phyloP scores from a whole-genome alignment of 1,140 invertebrate genomes.

The Phenacoccus solenopsis region DNA sequence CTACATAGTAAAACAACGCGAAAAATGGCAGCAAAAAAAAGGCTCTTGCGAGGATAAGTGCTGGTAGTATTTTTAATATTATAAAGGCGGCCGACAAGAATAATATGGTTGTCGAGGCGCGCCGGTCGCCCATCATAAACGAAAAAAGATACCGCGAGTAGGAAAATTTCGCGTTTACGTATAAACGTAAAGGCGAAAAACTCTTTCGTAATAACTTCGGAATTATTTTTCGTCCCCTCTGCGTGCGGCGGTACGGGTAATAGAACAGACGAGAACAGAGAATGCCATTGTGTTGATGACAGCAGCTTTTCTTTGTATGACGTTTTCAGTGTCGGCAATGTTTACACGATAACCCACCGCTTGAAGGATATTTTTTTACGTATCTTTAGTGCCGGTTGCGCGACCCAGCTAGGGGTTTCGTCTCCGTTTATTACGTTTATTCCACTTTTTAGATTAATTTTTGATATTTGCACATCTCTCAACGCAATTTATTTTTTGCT shows the following conservation, averaged over 20 bases:
- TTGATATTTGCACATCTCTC: neutral
- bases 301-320: constrained; percentile 15
- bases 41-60: no score
- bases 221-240: neutral
- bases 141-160: neutral
- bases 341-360: constrained; percentile 9
- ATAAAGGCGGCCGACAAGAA: no score
- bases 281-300: constrained; percentile 13
- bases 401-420: neutral
- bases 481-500: neutral
- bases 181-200: neutral
- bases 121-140: no score
- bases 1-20: no score
- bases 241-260: neutral
- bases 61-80: no score
- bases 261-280: neutral
- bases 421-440: neutral
- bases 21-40: no score
- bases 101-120: no score
- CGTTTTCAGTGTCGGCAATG: constrained; percentile 11
- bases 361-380: neutral
- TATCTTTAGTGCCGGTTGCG: no score
- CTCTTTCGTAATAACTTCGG: neutral
- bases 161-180: neutral
- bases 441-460: neutral